These are phyloP conservation scores for Cotesia congregata DNA, from an alignment of 2,888 invertebrate species.

Conservation along the genomic window DNA sequence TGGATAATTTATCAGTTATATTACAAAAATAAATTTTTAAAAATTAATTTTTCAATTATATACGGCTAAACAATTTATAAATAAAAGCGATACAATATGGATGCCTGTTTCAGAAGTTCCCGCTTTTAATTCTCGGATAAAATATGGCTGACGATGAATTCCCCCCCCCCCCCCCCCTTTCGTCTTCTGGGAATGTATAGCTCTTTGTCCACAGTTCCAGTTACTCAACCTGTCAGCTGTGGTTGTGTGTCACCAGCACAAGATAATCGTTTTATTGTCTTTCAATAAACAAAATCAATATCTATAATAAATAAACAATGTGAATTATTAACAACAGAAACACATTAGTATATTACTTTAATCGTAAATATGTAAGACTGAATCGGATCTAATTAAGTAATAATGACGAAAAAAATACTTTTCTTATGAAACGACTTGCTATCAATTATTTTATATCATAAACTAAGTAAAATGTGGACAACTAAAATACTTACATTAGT, in stretches of 20 bases:
- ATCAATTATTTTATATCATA: not conserved
- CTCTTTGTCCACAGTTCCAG: not conserved
- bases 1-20: too few species aligned
- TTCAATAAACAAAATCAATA: not conserved
- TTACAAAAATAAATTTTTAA: too few species aligned
- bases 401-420: not conserved
- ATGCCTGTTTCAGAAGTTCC: not conserved
- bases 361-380: not conserved
- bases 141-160: not conserved
- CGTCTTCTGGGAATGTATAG: not conserved
- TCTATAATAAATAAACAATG: not conserved
- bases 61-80: too few species aligned
- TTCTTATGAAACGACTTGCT: not conserved
- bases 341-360: not conserved
- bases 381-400: not conserved
- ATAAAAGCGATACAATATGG: too few species aligned
- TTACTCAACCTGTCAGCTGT: not conserved
- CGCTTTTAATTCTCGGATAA: not conserved
- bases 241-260: not conserved
- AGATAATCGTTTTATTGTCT: not conserved
- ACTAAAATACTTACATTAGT: slow-evolving; percentile 26
- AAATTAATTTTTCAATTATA: too few species aligned
- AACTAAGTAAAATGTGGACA: not conserved
- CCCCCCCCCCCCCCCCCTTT: too few species aligned
- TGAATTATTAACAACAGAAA: not conserved